Evolutionary conservation across 2,113 vertebrate species (phyloP).

Genomic region (Platycercus adscitus): DNA sequence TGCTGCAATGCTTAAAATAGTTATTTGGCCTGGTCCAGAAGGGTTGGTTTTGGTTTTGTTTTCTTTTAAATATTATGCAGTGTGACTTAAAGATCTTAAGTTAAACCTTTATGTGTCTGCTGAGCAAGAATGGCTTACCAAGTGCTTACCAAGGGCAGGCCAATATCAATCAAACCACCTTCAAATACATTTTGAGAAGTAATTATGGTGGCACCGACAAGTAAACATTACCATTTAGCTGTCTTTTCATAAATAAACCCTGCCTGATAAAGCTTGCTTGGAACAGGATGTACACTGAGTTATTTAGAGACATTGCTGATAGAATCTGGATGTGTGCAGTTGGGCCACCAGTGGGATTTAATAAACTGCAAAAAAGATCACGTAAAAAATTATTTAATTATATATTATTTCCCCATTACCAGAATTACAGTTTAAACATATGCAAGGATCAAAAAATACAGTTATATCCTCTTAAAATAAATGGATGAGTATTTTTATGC

Average conservation of each 20-base stretch:
- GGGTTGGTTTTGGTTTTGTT: rapidly evolving
- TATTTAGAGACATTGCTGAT: neutral
- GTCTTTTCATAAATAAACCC: neutral
- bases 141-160: neutral
- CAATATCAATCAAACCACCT: neutral
- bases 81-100: neutral
- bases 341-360: neutral
- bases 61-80: neutral
- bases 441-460: neutral
- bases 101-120: neutral
- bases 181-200: neutral
- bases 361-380: neutral
- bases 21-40: neutral
- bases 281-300: neutral
- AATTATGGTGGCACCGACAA: neutral
- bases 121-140: neutral
- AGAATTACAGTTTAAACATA: neutral
- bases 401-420: neutral
- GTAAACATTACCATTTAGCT: neutral
- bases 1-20: neutral
- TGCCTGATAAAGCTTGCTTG: neutral
- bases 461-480: neutral
- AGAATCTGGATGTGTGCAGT: rapidly evolving
- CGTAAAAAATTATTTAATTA: neutral
- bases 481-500: neutral